Evolutionary conservation across 2,113 vertebrate genomes (phyloP).

Genomic region (Caracal caracal): DNA sequence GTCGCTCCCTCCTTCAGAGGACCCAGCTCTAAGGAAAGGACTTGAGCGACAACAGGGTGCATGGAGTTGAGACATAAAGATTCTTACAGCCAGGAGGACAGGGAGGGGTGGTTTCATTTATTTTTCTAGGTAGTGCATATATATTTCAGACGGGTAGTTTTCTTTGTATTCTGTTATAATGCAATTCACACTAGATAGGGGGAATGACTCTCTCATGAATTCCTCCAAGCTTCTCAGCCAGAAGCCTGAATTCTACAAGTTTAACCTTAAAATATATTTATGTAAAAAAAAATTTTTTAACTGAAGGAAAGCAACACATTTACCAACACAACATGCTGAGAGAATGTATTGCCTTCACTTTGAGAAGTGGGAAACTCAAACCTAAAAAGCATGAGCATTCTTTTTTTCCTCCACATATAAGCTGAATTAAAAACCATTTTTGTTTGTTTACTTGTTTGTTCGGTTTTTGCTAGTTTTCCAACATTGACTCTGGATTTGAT

Average conservation of each 20-base stretch:
- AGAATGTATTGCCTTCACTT: slow-evolving; percentile 34
- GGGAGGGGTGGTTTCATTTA: neutral
- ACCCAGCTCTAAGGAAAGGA: neutral
- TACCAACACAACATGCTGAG: neutral
- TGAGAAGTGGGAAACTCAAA: neutral
- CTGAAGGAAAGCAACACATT: neutral
- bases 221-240: neutral
- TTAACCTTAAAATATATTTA: neutral
- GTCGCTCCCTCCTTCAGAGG: neutral
- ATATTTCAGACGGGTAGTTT: neutral
- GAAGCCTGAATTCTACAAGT: neutral
- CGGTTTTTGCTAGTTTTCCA: neutral
- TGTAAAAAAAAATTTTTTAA: neutral
- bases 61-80: neutral
- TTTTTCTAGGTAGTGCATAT: neutral
- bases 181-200: neutral
- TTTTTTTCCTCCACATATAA: neutral
- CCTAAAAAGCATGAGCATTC: neutral
- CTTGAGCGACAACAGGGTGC: no score
- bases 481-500: neutral
- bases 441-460: neutral
- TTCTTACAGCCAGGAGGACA: neutral
- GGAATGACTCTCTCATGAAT: neutral
- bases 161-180: neutral
- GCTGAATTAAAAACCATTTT: neutral